These are phyloP conservation scores for Acipenser oxyrinchus DNA, from an alignment of 2,797 vertebrate species.

Conservation along the genomic window DNA sequence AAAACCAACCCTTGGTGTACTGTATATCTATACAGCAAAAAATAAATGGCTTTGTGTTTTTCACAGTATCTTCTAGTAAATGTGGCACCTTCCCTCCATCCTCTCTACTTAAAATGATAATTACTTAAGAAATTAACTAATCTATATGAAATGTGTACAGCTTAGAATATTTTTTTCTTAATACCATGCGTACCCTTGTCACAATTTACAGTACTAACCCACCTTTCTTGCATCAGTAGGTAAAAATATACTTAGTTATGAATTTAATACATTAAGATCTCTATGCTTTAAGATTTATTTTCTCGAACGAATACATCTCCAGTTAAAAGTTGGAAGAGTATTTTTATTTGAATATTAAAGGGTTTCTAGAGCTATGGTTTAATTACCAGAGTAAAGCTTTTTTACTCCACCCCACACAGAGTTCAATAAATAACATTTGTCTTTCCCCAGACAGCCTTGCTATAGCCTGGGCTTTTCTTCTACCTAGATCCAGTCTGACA, in stretches of 20 bases:
- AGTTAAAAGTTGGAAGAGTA: background rate
- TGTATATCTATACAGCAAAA: no score
- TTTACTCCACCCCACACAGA: no score
- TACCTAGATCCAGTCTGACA: no score
- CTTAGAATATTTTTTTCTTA: constrained; percentile 27
- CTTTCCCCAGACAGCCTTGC: no score
- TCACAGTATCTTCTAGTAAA: no score
- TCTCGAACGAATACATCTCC: background rate
- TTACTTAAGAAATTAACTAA: background rate
- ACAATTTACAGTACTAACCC: constrained; percentile 24
- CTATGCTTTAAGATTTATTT: background rate
- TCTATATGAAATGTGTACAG: constrained; percentile 5
- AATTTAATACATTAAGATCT: constrained; percentile 1
- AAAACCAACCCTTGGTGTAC: no score
- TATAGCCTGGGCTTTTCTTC: no score
- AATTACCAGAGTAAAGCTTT: background rate
- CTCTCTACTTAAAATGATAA: constrained; percentile 7
- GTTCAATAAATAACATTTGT: no score
- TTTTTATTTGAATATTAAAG: background rate
- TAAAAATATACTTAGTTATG: constrained; percentile 17
- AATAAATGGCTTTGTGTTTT: no score
- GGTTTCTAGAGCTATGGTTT: background rate
- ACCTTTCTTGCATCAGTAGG: constrained; percentile 16
- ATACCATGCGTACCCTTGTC: constrained; percentile 17
- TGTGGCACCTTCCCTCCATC: background rate